Conservation (phyloP, 2,888 invertebrate species). For the Deladenus siricidicola region DNA sequence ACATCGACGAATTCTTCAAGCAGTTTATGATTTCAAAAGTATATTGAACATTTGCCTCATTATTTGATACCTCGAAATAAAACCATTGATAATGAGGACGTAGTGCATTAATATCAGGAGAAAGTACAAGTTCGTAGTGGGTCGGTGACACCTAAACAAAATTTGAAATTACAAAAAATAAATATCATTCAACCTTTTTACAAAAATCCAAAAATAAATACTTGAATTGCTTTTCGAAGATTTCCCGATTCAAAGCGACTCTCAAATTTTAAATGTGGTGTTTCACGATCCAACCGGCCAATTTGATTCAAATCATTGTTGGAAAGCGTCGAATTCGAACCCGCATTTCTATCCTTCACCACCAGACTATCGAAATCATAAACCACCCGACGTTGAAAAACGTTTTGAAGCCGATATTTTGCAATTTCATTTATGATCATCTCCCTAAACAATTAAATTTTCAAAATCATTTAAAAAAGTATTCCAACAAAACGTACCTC, state of each 20-base stretch:
- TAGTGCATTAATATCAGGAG: constrained; percentile 72
- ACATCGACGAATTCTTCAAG: constrained; percentile 76
- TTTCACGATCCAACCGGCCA: constrained; percentile 27
- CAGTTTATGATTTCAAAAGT: constrained; percentile 79
- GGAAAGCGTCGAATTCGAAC: constrained; percentile 63
- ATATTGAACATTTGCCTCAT: constrained; percentile 66
- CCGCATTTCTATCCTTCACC: constrained; percentile 61
- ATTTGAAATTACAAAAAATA: too few relatives aligned
- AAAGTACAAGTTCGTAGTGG: constrained; percentile 74
- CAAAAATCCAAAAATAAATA: constrained; percentile 42
- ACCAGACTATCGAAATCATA: constrained; percentile 64
- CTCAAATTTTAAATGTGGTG: constrained; percentile 65
- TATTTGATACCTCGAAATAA: constrained; percentile 74
- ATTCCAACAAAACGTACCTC: constrained; percentile 15
- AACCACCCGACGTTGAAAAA: constrained; percentile 62
- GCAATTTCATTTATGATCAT: constrained; percentile 66
- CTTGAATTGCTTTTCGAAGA: constrained; percentile 72
- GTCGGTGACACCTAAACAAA: constrained; percentile 42
- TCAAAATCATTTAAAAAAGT: constrained; percentile 7
- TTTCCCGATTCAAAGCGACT: constrained; percentile 80
- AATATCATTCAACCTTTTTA: not conserved
- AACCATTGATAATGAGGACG: constrained; percentile 75
- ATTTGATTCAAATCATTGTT: constrained; percentile 66
- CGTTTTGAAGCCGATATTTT: constrained; percentile 61
- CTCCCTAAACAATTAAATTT: constrained; percentile 19